Base-by-base conservation (phyloP, 2,888 invertebrate species). In the Noctua comes region DNA sequence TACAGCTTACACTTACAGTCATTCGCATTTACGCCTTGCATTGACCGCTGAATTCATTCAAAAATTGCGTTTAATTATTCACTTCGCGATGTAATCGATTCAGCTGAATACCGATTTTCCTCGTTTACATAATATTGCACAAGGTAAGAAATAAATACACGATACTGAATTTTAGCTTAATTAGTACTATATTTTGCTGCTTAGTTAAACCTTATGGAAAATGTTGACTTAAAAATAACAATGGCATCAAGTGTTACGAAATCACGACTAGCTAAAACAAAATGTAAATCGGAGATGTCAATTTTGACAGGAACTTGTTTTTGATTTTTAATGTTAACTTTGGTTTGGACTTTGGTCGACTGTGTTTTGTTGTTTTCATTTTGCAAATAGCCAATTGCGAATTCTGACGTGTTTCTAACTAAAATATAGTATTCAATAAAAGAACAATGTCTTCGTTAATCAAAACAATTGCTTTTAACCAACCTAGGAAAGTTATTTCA, bases 381-480 rank as follows among this genome's bases (percentile, higher is more conserved):
- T 65, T 40, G 4, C 5, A 16, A 13, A 7, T 24, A 70, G 65
- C 2, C 40, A n/a, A 54, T 73, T 59, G 5, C 0, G 4, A n/a
- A 59, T 46, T 51, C 1, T 24, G 18, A 64, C 66, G 62, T 76
- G 54, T 1, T 68, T 68, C 24, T 68, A 57, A 65, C n/a, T 31
- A 27, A 75, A 75, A 36, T 27, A 68, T 18, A 62, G 11, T 21
- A 68, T 54, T 70, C 1, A 24, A 59, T 7, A 43, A 68, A 65
- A 62, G 10, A 78, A 71, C 5, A 68, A 91, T 93, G 93, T 71
- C 88, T 79, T 88, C 88, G 3, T 76, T 92, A 79, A 78, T 91
- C 57, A 93, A 91, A 89, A 89, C 88, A 73, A 79, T 92, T 72
- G 80, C 83, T 74, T 87, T 86, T 51, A 87, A 84, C 76, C 91